Percentiles rank a stretch among this genome's conserved stretches.
phyloP scores from a whole-genome alignment of 2,113 vertebrate species.

The Glaucomys volans region DNA sequence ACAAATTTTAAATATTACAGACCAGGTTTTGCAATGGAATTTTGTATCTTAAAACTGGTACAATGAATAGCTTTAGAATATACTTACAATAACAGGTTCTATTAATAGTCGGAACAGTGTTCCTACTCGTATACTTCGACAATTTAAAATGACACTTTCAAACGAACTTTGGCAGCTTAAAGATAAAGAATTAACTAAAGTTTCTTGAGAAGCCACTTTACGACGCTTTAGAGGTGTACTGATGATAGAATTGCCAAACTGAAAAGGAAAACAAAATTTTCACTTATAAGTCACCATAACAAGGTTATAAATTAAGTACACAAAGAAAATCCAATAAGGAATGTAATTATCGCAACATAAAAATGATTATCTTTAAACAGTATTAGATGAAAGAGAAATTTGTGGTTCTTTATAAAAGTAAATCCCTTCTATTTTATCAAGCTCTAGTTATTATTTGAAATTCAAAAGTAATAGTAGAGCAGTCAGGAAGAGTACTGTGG shows the following conservation, averaged over 20 bases:
- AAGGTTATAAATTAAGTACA: not conserved
- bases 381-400: not conserved
- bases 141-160: constrained; percentile 94
- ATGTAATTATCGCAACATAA: constrained; percentile 25
- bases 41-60: not conserved
- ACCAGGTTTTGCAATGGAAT: not conserved
- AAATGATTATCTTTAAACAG: not conserved
- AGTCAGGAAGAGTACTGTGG: not conserved
- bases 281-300: constrained; percentile 51
- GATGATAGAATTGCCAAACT: constrained; percentile 93
- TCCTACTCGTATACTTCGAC: constrained; percentile 95
- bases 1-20: not conserved
- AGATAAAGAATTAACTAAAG: constrained; percentile 73
- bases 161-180: constrained; percentile 81
- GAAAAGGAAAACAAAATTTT: constrained; percentile 77
- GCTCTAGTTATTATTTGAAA: constrained; percentile 32
- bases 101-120: constrained; percentile 92
- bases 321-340: constrained; percentile 44
- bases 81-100: constrained; percentile 96
- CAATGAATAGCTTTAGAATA: not conserved
- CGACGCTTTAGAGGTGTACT: constrained; percentile 91
- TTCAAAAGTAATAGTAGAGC: not conserved
- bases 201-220: constrained; percentile 87
- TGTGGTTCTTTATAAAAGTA: not conserved
- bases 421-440: not conserved